phyloP scores from a whole-genome alignment of 2,888 invertebrate genomes.

The Oasisia sp. region DNA sequence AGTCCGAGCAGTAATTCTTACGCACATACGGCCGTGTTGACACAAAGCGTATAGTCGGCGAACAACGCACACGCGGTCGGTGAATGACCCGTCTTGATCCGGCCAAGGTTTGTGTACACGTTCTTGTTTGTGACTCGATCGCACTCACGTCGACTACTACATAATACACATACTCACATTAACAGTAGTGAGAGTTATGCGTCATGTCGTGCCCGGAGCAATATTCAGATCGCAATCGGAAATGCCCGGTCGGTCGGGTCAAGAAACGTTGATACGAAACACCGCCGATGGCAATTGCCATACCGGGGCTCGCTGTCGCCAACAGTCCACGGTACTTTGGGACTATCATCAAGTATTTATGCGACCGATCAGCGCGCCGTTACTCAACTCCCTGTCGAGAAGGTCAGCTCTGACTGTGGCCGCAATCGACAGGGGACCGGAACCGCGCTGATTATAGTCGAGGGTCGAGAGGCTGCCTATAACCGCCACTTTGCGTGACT shows the following conservation, averaged over 20 bases:
- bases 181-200: neutral
- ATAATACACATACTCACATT: neutral
- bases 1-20: neutral
- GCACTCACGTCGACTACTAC: neutral
- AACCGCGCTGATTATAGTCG: neutral
- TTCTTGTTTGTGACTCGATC: neutral
- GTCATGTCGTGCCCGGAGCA: neutral
- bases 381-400: neutral
- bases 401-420: neutral
- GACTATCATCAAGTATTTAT: slow-evolving; percentile 1
- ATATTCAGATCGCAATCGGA: neutral
- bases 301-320: neutral
- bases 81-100: neutral
- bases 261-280: slow-evolving; percentile 13
- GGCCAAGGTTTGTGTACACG: neutral
- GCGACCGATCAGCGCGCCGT: neutral
- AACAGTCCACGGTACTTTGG: neutral
- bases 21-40: neutral
- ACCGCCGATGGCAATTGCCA: neutral
- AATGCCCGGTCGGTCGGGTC: neutral
- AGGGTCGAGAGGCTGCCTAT: neutral
- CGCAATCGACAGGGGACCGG: neutral
- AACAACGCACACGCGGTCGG: neutral
- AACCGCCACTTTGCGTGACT: neutral
- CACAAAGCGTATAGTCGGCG: neutral